These are phyloP conservation scores for Lycocorax pyrrhopterus DNA, from an alignment of 2,113 vertebrate species.

Conservation along the genomic window DNA sequence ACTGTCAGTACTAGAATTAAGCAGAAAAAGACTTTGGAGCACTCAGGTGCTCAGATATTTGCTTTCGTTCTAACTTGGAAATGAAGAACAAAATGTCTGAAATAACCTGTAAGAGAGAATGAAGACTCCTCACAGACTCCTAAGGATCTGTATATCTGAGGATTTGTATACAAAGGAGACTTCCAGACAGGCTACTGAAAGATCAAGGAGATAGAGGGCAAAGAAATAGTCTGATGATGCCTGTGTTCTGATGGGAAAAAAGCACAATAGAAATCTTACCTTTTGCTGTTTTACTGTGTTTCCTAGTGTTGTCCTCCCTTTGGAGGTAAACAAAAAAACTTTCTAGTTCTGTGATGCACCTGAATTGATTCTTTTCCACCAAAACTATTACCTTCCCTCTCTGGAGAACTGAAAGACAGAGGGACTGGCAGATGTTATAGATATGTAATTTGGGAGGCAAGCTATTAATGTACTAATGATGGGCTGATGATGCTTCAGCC, in stretches of 20 bases:
- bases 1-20: background rate
- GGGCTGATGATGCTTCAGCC: background rate
- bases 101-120: background rate
- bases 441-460: background rate
- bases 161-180: background rate
- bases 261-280: background rate
- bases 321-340: background rate
- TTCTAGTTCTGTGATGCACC: background rate
- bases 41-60: background rate
- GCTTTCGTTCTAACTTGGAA: background rate
- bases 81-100: background rate
- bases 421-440: background rate
- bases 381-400: background rate
- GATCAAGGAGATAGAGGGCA: background rate
- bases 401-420: background rate
- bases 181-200: background rate
- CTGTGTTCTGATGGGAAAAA: background rate
- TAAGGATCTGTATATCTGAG: background rate
- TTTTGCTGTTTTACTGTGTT: background rate
- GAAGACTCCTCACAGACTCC: background rate
- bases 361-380: background rate
- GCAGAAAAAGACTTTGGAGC: background rate
- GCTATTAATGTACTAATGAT: background rate
- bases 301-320: background rate
- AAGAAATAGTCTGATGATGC: background rate